Base-by-base conservation (phyloP, 2,113 vertebrate genomes). In the Aphyosemion australe region DNA sequence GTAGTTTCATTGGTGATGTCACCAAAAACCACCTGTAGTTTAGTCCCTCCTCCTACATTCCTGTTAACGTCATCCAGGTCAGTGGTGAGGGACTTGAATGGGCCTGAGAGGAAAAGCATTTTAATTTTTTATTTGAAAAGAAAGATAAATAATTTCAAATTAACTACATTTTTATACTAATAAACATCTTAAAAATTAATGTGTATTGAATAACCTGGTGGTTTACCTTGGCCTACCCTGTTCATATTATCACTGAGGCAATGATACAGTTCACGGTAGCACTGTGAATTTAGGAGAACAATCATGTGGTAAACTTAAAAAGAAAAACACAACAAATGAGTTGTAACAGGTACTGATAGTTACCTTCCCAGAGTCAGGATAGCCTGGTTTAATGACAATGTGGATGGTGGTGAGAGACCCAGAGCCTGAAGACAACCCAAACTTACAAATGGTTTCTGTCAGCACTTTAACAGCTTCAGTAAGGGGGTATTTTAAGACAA, bases 1-100 rank as follows among this genome's bases (percentile, higher is more conserved):
- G 84, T 90, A 0, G 57, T 84, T 78, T 92, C 91, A 5, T 89
- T 81, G 1, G 84, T 86, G 56, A 91, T 91, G 80, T 91, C 88
- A 55, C 84, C 91, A 47, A 87, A 87, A 2, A 89, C 81, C 13
- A 92, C 2, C 19, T 81, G 69, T 42, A 92, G 64, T 31, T 82
- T 63, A 39, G 80, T 45, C 9, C 66, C 55, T 2, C 66, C 46
- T 48, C 65, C 52, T n/a, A 85, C 5, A 59, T 70, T 53, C 41
- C 87, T 32, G 2, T 52, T 76, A 41, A 89, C 15, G 5, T 83
- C 72, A 56, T 90, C 80, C 0, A 85, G 74, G 56, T 87, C 88
- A 63, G 67, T 71, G 16, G 66, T 73, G 59, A 90, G 50, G 37
- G 83, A 68, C 10, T 45, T 60, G 65, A 84, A 91, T 60, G 83